These are phyloP conservation scores for Phenacoccus solenopsis DNA, from an alignment of 1,140 invertebrate species.

Conservation along the genomic window DNA sequence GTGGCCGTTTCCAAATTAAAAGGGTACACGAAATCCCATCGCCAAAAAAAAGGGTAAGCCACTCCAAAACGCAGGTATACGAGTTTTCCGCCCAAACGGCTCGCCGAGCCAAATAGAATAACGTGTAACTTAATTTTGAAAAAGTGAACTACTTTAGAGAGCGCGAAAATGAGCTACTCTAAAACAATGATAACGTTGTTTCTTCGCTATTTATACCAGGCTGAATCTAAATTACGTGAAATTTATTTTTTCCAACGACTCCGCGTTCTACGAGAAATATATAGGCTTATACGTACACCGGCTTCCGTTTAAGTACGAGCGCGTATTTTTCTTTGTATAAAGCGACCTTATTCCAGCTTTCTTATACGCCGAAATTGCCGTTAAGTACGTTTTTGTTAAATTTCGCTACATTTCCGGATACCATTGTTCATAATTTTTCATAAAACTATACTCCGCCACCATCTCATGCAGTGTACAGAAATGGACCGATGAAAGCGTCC, in stretches of 20 bases:
- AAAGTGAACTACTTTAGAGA: not conserved
- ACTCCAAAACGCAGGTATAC: not conserved
- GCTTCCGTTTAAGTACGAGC: not conserved
- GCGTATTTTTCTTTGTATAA: constrained; percentile 1
- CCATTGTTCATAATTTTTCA: not conserved
- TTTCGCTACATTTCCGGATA: not conserved
- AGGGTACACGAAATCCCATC: not conserved
- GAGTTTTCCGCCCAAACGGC: not conserved
- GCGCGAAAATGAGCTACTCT: constrained; percentile 1
- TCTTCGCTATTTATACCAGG: not conserved
- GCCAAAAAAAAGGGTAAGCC: too few relatives aligned
- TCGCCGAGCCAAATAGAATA: not conserved
- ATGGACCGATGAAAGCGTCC: too few relatives aligned
- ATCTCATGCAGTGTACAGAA: too few relatives aligned
- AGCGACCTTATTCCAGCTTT: not conserved
- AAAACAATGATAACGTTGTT: constrained; percentile 3
- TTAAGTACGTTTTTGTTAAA: constrained; percentile 3
- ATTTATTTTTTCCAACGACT: constrained; percentile 3
- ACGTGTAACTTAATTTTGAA: not conserved
- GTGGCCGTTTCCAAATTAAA: not conserved
- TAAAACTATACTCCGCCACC: too few relatives aligned
- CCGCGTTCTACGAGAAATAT: not conserved
- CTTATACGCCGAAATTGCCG: not conserved
- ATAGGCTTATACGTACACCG: not conserved
- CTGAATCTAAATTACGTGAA: not conserved